A percentile compares a stretch with the other conserved stretches of the same genome.
Conservation (phyloP, 2,888 invertebrate genomes). For the Cenopis cana region DNA sequence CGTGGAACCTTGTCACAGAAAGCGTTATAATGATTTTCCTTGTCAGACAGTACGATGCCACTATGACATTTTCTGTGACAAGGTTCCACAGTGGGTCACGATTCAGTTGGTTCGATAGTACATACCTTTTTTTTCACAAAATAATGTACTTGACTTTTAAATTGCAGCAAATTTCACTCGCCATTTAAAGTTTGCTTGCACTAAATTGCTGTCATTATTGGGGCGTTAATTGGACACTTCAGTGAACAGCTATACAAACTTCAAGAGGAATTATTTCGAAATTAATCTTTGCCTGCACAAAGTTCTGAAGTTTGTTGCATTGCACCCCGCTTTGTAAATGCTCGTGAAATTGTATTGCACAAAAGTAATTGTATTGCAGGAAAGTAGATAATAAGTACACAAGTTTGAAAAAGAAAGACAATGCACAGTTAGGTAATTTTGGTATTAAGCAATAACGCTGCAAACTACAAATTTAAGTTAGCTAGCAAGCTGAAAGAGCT, state of each 20-base stretch:
- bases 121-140: too few species aligned
- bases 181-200: not conserved
- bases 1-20: too few species aligned
- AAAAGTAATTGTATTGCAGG: slow-evolving; percentile 15
- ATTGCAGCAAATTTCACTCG: not conserved
- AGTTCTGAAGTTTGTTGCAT: slow-evolving; percentile 3
- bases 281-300: not conserved
- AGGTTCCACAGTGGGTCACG: too few species aligned
- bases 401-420: not conserved
- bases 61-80: too few species aligned
- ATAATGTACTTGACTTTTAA: too few species aligned
- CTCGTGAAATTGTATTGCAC: slow-evolving; percentile 13
- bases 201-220: slow-evolving; percentile 14
- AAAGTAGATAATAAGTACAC: not conserved
- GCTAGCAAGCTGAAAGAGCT: too few species aligned
- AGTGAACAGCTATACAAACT: slow-evolving; percentile 12
- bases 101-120: too few species aligned
- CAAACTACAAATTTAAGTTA: too few species aligned
- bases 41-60: too few species aligned
- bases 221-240: slow-evolving; percentile 8
- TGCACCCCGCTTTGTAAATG: not conserved
- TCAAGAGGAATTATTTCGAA: slow-evolving; percentile 13
- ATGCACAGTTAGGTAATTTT: not conserved
- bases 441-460: too few species aligned
- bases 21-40: too few species aligned